Percentiles rank a stretch among this genome's conserved stretches.
Conservation (phyloP, 2,888 invertebrate species). For the Serrognathus titanus region DNA sequence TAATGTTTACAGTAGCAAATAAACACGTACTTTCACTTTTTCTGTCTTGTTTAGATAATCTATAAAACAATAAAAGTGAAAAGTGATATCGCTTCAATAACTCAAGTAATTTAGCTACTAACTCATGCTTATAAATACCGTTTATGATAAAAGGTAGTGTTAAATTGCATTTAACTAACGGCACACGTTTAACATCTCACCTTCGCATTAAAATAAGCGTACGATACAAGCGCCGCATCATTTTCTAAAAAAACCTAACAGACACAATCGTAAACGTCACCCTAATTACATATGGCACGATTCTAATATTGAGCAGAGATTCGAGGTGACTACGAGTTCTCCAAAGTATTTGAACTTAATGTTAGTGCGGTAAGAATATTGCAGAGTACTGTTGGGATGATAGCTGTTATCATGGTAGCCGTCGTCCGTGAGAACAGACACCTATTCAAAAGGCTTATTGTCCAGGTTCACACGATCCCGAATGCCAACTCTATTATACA, state of each 20-base stretch:
- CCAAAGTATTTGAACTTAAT: conserved; percentile 22
- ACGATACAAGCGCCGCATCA: no score
- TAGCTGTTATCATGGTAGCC: conserved; percentile 30
- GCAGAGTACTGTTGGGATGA: conserved; percentile 23
- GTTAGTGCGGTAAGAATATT: conserved; percentile 24
- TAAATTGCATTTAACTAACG: background rate
- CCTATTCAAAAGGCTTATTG: conserved; percentile 25
- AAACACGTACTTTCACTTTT: no score
- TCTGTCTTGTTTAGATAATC: no score
- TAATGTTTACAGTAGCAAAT: no score
- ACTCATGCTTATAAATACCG: no score
- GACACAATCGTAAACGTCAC: no score
- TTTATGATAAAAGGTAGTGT: background rate
- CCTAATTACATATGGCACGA: conserved; percentile 2
- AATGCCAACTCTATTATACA: conserved; percentile 45
- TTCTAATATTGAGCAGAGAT: background rate
- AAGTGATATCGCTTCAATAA: no score
- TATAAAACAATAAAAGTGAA: no score
- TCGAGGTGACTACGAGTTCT: conserved; percentile 5
- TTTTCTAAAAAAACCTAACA: no score
- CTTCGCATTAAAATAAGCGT: no score
- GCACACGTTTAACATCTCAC: background rate
- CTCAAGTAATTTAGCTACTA: no score
- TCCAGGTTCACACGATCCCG: conserved; percentile 45
- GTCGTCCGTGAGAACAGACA: conserved; percentile 28